These are phyloP conservation scores for Orientallactaga sibirica DNA, from an alignment of 2,797 vertebrate genomes.

Conservation along the genomic window DNA sequence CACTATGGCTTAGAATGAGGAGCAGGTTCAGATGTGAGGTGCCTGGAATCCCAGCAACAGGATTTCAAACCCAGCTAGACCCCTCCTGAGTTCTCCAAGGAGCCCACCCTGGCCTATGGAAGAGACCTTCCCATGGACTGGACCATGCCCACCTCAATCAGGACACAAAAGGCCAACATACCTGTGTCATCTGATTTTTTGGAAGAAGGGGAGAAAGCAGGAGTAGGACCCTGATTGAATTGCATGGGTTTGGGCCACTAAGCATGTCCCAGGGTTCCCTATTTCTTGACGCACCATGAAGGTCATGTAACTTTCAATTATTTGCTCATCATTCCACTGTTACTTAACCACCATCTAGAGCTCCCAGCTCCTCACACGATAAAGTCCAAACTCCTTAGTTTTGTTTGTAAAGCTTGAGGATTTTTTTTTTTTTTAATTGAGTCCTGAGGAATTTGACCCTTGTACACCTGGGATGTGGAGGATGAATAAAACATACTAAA, in stretches of 20 bases:
- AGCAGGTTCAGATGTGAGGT: no score
- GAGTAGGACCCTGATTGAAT: background rate
- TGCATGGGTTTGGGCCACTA: background rate
- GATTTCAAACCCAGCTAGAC: background rate
- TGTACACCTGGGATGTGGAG: conserved; percentile 14
- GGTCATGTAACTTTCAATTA: background rate
- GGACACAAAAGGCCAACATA: background rate
- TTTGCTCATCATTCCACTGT: background rate
- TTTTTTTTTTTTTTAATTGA: background rate
- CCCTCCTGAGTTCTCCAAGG: background rate
- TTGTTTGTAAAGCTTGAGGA: background rate
- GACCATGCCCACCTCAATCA: background rate
- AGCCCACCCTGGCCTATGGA: background rate
- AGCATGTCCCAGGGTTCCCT: background rate
- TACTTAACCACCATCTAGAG: background rate
- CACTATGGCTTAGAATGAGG: no score
- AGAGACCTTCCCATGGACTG: background rate
- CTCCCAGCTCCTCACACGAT: conserved; percentile 7
- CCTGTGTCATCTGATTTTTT: background rate
- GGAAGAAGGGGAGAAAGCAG: background rate
- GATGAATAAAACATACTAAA: background rate
- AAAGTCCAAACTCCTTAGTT: conserved; percentile 73
- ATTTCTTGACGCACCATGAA: background rate
- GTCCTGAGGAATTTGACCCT: conserved; percentile 61
- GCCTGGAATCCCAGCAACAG: background rate